phyloP scores from a whole-genome alignment of 2,113 vertebrate genomes.

The Epinephelus lanceolatus region DNA sequence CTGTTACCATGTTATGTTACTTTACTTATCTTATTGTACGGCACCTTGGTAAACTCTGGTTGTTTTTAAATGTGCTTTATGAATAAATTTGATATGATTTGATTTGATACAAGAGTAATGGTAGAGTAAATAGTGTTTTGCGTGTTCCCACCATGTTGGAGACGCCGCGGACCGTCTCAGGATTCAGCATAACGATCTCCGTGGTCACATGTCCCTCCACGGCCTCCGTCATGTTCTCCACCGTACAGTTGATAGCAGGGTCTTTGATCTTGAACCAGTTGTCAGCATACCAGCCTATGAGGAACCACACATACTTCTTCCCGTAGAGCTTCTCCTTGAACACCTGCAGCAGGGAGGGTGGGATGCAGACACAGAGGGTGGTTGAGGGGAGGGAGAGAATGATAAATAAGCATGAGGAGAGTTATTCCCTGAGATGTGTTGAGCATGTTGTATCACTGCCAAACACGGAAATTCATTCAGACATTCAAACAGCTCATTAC shows the following conservation, averaged over 20 bases:
- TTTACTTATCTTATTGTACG: no score
- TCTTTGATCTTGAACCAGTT: conserved; percentile 98
- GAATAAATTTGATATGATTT: no score
- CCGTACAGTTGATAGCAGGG: conserved; percentile 94
- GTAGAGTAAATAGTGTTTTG: neutral
- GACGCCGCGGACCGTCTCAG: conserved; percentile 93
- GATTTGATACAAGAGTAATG: no score
- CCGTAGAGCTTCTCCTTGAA: conserved; percentile 97
- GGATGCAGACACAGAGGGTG: neutral
- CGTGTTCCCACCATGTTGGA: conserved; percentile 91
- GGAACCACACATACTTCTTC: conserved; percentile 97
- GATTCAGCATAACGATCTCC: conserved; percentile 97
- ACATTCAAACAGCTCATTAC: conserved; percentile 56
- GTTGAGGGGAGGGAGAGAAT: conserved; percentile 3
- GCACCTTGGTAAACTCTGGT: no score
- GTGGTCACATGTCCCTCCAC: conserved; percentile 98
- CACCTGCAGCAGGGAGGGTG: conserved; percentile 82
- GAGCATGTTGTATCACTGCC: conserved; percentile 45
- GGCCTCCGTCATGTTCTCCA: conserved; percentile 95
- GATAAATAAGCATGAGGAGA: conserved; percentile 52
- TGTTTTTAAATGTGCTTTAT: no score
- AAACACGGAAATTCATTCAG: conserved; percentile 56
- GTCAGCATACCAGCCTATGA: conserved; percentile 97
- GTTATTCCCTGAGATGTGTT: conserved; percentile 46
- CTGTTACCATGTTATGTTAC: no score